phyloP scores from a whole-genome alignment of 2,888 invertebrate species.

The Exephanes ischioxanthus region DNA sequence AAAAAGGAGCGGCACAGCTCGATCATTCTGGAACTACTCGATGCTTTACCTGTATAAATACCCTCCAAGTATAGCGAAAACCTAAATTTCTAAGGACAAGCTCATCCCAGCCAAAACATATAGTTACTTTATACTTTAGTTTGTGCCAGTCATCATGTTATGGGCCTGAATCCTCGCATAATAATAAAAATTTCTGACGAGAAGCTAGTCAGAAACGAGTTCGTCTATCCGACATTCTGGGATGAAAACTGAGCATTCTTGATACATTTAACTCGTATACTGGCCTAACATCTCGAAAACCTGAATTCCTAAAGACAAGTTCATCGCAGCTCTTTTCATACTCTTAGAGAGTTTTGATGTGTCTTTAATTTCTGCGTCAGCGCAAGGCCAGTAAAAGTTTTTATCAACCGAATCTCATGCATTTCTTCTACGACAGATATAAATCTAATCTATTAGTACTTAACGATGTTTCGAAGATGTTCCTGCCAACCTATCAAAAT shows the following conservation, averaged over 20 bases:
- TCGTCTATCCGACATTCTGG: too few species aligned
- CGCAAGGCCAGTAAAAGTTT: not conserved
- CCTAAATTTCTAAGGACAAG: slow-evolving; percentile 21
- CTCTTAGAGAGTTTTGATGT: not conserved
- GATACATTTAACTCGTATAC: not conserved
- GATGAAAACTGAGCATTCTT: not conserved
- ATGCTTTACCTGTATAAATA: not conserved
- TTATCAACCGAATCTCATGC: not conserved
- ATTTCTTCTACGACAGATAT: not conserved
- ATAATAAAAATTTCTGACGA: not conserved
- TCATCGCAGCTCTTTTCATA: not conserved
- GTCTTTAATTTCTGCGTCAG: not conserved
- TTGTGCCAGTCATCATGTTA: not conserved
- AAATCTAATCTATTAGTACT: not conserved
- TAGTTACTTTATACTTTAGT: slow-evolving; percentile 29
- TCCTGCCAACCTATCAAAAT: not conserved
- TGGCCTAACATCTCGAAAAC: not conserved
- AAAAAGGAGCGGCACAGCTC: not conserved
- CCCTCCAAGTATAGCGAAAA: not conserved
- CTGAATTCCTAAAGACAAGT: not conserved
- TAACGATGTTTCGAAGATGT: not conserved
- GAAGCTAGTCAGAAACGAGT: not conserved
- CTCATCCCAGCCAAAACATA: not conserved
- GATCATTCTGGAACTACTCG: not conserved
- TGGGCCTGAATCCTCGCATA: not conserved